Conservation (phyloP, 2,888 invertebrate genomes). For the Mycalesis mineus region DNA sequence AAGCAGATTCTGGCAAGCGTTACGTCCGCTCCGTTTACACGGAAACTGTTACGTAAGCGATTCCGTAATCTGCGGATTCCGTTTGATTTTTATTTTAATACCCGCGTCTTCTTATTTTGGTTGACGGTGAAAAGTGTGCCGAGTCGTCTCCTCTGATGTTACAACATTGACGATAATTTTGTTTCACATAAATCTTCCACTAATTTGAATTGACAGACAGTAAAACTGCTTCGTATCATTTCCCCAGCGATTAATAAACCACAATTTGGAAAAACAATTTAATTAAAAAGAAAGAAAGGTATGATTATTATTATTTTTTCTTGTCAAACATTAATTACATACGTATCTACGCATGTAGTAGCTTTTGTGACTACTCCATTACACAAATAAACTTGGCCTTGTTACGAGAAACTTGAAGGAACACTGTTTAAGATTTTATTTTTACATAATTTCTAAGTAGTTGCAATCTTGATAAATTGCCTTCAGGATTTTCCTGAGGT, state of each 20-base stretch:
- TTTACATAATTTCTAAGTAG: neutral
- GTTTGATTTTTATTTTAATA: slow-evolving; percentile 10
- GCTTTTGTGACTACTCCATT: no score
- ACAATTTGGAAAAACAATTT: no score
- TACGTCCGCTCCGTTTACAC: slow-evolving; percentile 28
- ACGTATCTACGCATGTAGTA: no score
- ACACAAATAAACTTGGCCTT: neutral
- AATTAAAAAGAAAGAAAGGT: no score
- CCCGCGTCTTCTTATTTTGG: neutral
- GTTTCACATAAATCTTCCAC: neutral
- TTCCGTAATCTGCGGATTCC: slow-evolving; percentile 7
- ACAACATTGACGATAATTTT: neutral
- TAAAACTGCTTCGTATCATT: no score
- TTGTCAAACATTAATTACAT: no score
- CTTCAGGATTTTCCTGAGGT: neutral
- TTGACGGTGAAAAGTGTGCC: slow-evolving; percentile 2
- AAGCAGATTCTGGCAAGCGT: slow-evolving; percentile 33
- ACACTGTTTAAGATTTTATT: neutral
- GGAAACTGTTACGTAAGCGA: slow-evolving; percentile 23
- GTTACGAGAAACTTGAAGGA: neutral
- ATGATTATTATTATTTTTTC: no score
- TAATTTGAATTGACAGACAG: neutral
- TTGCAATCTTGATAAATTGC: neutral
- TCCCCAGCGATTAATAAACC: no score
- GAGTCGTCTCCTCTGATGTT: neutral